Base-by-base conservation (phyloP, 23 tunicate species). In the Ascidia mentula region DNA sequence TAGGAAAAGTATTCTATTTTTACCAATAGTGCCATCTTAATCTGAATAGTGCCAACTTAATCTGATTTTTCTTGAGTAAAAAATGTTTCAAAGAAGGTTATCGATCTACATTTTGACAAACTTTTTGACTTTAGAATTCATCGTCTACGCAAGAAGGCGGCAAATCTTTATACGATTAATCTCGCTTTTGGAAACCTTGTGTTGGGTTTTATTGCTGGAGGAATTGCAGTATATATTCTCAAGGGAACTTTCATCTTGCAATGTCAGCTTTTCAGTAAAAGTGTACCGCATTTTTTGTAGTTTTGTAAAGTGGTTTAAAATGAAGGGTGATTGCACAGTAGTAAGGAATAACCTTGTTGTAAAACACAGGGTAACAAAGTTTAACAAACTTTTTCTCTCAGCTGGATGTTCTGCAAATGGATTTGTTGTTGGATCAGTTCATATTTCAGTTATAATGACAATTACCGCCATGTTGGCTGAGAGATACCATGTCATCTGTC, bases 401-500 rank as follows among this genome's bases (percentile, higher is more conserved):
- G 60, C 40, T 35, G n/a, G 40, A 20, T 85, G 89, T 45, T 71
- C 40, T 38, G 77, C 73, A 33, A 76, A 85, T 31, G 89, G 89
- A 22, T 85, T 85, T 45, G 32, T 78, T 0, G 75, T 85, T 9
- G 69, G 79, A 12, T 37, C 69, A 36, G 59, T 85, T 15, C 89
- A 85, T 35, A 85, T 85, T 20, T 61, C 73, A 32, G 82, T 85
- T 3, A 85, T 85, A 53, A 28, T 79, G 69, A 85, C 89, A 38
- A 85, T 85, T 69, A 72, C 78, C 22, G 82, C 71, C 32, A 69
- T 85, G 79, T 60, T 85, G 0, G 83, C 80, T 36, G 89, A 85
- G 20, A 39, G 77, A 18, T 45, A 72, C 39, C 77, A 46, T 35
- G 85, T 81, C 65, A 81, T 72, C 35, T 60, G 80, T 26, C 38